Evolutionary conservation across 2,888 invertebrate genomes (phyloP).

Genomic region (Heliconius aoede): DNA sequence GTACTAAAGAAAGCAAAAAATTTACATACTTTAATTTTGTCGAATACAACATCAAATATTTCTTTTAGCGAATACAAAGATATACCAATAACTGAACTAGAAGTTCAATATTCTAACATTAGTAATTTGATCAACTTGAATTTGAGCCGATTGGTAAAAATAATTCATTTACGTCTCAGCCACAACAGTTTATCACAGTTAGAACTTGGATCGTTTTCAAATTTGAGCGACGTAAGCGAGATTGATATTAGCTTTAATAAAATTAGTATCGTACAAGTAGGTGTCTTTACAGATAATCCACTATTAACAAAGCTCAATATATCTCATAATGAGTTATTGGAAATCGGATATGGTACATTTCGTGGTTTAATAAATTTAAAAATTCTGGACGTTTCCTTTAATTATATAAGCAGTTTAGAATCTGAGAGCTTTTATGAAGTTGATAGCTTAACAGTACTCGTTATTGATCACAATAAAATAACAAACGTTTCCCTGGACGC

Average conservation of each 20-base stretch:
- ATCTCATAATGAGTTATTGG: constrained; percentile 62
- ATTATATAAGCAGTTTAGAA: constrained; percentile 60
- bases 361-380: constrained; percentile 58
- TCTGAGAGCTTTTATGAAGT: constrained; percentile 65
- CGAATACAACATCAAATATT: constrained; percentile 54
- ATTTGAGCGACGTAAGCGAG: constrained; percentile 51
- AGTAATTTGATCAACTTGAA: constrained; percentile 55
- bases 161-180: constrained; percentile 56
- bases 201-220: constrained; percentile 55
- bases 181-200: constrained; percentile 58
- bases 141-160: constrained; percentile 51
- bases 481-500: constrained; percentile 55
- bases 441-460: constrained; percentile 55
- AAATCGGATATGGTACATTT: constrained; percentile 64
- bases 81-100: constrained; percentile 51
- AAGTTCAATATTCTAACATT: constrained; percentile 56
- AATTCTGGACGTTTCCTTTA: constrained; percentile 65
- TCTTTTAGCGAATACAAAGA: constrained; percentile 52
- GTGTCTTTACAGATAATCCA: constrained; percentile 61
- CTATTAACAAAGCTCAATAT: constrained; percentile 59
- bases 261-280: constrained; percentile 63
- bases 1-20: constrained; percentile 50
- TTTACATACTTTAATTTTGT: constrained; percentile 56
- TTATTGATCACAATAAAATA: constrained; percentile 67
- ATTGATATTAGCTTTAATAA: constrained; percentile 67